phyloP scores from a whole-genome alignment of 1,140 invertebrate species.

The Polypedilum vanderplanki region DNA sequence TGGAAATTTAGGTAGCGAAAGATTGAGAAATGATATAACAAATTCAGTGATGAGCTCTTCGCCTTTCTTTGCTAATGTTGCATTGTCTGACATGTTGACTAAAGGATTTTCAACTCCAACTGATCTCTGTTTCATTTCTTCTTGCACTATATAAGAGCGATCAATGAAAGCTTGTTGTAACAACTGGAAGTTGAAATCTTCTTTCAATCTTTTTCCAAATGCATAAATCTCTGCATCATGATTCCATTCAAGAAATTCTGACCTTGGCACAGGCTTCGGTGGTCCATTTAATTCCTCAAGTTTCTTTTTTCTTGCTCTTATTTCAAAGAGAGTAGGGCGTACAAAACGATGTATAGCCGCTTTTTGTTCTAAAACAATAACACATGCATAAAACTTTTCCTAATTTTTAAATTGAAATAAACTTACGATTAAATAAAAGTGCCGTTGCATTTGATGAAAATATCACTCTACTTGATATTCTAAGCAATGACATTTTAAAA shows the following conservation, averaged over 20 bases:
- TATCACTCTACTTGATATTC: background rate
- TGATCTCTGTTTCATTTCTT: conserved; percentile 59
- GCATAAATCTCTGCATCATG: conserved; percentile 81
- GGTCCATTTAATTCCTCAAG: conserved; percentile 38
- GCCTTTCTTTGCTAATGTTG: conserved; percentile 59
- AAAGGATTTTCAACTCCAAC: conserved; percentile 57
- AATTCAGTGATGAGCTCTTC: conserved; percentile 51
- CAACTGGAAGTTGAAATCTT: conserved; percentile 65
- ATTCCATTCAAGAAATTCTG: conserved; percentile 74
- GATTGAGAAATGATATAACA: conserved; percentile 47
- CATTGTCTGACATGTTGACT: conserved; percentile 60
- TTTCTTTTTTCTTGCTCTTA: conserved; percentile 34
- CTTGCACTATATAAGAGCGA: conserved; percentile 66
- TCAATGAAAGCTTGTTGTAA: conserved; percentile 73
- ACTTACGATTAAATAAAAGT: background rate
- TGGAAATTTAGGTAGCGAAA: conserved; percentile 62
- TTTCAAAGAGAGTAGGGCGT: conserved; percentile 46
- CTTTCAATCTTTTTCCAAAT: conserved; percentile 77
- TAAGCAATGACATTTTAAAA: background rate
- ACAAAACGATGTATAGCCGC: conserved; percentile 49
- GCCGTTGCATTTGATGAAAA: background rate
- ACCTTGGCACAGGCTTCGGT: conserved; percentile 45
- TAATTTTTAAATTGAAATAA: background rate
- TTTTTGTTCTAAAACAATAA: conserved; percentile 30
- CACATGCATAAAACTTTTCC: background rate